phyloP scores from a whole-genome alignment of 2,888 invertebrate genomes.

The Tillus elongatus region DNA sequence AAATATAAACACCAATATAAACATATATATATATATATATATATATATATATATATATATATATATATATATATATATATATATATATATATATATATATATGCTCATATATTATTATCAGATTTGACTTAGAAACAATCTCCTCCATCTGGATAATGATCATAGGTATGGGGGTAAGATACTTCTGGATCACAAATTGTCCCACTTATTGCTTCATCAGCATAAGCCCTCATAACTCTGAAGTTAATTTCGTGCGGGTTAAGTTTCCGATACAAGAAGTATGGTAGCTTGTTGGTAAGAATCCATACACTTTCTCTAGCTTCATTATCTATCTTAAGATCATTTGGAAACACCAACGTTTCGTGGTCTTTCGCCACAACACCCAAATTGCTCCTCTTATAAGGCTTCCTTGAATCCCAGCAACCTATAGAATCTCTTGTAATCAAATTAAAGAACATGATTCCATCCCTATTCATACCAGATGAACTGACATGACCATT shows the following conservation, averaged over 20 bases:
- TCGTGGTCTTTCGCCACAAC: slow-evolving; percentile 53
- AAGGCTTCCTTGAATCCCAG: slow-evolving; percentile 68
- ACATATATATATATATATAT: slow-evolving; percentile 9
- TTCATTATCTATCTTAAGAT: slow-evolving; percentile 66
- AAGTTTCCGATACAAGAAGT: slow-evolving; percentile 58
- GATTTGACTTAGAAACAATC: slow-evolving; percentile 24
- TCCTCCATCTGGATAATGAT: slow-evolving; percentile 16
- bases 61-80: slow-evolving; percentile 9
- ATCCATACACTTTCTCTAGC: slow-evolving; percentile 64
- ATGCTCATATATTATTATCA: slow-evolving; percentile 2
- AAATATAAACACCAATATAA: no score
- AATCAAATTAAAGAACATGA: slow-evolving; percentile 73
- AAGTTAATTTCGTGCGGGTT: slow-evolving; percentile 61
- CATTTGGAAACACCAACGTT: slow-evolving; percentile 70
- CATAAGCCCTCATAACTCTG: slow-evolving; percentile 59
- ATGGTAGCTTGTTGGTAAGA: slow-evolving; percentile 64
- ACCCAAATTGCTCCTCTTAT: slow-evolving; percentile 52
- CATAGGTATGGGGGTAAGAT: slow-evolving; percentile 20
- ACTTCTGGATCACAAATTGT: slow-evolving; percentile 61
- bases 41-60: slow-evolving; percentile 10
- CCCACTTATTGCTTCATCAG: slow-evolving; percentile 52
- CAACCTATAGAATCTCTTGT: slow-evolving; percentile 68
- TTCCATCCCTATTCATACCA: slow-evolving; percentile 58
- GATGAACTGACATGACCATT: slow-evolving; percentile 66
- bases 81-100: slow-evolving; percentile 9